A percentile compares a stretch with the other conserved stretches of the same genome.
These are phyloP conservation scores for Caprella mutica DNA, from an alignment of 2,888 invertebrate genomes.

Conservation along the genomic window DNA sequence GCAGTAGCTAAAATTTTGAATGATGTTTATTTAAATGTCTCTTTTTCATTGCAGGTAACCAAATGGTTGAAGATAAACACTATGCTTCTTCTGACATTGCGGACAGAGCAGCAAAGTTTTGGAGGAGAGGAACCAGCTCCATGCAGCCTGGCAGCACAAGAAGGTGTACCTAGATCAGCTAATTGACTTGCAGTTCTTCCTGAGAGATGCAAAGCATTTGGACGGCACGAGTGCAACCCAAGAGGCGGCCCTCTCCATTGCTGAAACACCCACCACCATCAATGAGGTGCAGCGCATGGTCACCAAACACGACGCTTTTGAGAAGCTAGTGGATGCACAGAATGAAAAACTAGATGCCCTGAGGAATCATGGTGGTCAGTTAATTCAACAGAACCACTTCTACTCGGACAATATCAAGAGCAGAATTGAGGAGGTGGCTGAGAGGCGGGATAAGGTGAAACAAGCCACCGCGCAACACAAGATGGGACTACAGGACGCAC, in stretches of 20 bases:
- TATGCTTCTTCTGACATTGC: constrained; percentile 66
- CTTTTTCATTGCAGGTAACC: constrained; percentile 47
- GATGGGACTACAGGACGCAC: constrained; percentile 58
- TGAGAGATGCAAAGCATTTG: constrained; percentile 83
- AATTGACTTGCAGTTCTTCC: constrained; percentile 85
- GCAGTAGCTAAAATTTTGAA: too few relatives aligned
- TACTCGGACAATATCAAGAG: constrained; percentile 62
- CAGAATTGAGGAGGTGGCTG: constrained; percentile 61
- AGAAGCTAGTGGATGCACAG: constrained; percentile 73
- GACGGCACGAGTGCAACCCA: constrained; percentile 78
- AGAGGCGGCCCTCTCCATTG: constrained; percentile 46
- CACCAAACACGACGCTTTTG: constrained; percentile 83
- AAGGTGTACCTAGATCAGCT: constrained; percentile 80
- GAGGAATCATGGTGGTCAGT: constrained; percentile 71
- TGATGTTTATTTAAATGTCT: too few relatives aligned
- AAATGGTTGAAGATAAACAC: constrained; percentile 74
- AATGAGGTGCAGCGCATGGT: constrained; percentile 70
- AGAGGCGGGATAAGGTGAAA: constrained; percentile 54
- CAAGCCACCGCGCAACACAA: constrained; percentile 48
- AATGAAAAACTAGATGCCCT: constrained; percentile 74
- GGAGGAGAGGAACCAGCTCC: constrained; percentile 64
- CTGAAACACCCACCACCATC: constrained; percentile 40
- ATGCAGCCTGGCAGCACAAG: constrained; percentile 75
- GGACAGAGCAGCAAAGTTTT: constrained; percentile 60
- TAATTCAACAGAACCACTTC: constrained; percentile 81